Conservation (phyloP, 2,113 vertebrate genomes). For the Laterallus jamaicensis region DNA sequence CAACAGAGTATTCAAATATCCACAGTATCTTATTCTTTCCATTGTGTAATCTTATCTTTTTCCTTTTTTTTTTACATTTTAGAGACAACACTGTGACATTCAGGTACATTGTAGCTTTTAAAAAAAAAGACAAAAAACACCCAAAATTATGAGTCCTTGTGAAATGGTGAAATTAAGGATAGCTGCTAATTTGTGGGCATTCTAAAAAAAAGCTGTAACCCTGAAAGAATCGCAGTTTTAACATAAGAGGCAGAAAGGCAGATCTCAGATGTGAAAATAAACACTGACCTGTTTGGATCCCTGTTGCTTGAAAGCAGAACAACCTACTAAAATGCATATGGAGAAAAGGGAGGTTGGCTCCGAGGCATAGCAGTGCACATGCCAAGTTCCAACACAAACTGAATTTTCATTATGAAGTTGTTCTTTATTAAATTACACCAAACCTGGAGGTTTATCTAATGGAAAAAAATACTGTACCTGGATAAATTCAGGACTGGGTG, state of each 20-base stretch:
- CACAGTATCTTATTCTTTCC: not conserved
- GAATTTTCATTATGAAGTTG: slow-evolving; percentile 19
- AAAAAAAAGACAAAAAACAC: not conserved
- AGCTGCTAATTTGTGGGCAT: not conserved
- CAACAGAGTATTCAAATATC: not conserved
- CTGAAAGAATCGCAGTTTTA: not conserved
- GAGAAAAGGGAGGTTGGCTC: not conserved
- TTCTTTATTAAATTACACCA: not conserved
- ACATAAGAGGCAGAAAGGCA: not conserved
- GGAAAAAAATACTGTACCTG: not conserved
- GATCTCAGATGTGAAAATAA: not conserved
- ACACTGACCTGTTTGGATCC: not conserved
- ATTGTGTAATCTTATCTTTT: not conserved
- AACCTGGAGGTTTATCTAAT: not conserved
- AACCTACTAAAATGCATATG: not conserved
- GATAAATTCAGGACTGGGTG: not conserved
- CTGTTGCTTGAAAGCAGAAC: not conserved
- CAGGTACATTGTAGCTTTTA: not conserved
- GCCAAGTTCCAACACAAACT: not conserved
- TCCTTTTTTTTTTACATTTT: not conserved
- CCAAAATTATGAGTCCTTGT: not conserved
- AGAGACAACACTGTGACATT: not conserved
- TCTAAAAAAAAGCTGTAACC: not conserved
- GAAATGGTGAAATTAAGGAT: not conserved
- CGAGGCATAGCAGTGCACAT: not conserved